Conservation (phyloP, 2,113 vertebrate species). For the Pandion haliaetus region DNA sequence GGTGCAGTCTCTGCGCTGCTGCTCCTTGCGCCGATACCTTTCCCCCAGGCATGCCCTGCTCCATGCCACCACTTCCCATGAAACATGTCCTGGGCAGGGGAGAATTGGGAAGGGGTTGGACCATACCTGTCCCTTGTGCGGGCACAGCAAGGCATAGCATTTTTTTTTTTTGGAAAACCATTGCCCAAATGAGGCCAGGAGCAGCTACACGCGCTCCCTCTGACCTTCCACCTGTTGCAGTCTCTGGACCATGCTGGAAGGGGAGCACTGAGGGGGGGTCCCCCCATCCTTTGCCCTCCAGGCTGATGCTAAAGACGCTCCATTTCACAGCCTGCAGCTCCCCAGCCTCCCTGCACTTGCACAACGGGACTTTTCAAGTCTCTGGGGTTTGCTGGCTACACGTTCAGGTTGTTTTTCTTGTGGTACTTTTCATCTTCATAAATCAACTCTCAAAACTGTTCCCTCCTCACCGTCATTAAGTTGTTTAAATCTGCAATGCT, state of each 20-base stretch:
- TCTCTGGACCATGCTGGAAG: not conserved
- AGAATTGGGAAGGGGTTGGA: not conserved
- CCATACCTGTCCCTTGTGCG: fast-evolving
- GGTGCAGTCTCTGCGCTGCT: not conserved
- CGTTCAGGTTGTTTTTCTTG: not conserved
- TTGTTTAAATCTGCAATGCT: not conserved
- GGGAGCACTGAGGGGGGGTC: not conserved
- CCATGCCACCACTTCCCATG: not conserved
- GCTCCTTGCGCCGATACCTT: not conserved
- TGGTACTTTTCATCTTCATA: not conserved
- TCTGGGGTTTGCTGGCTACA: fast-evolving
- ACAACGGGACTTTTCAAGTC: not conserved
- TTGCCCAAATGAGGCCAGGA: not conserved
- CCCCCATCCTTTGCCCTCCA: not conserved
- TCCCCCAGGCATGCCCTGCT: not conserved
- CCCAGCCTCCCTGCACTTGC: not conserved
- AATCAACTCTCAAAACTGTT: not conserved
- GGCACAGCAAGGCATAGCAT: not conserved
- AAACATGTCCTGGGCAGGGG: not conserved
- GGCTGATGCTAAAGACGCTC: not conserved
- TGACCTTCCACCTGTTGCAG: not conserved
- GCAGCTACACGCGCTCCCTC: not conserved
- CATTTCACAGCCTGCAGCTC: not conserved
- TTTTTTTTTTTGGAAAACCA: not conserved
- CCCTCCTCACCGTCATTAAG: not conserved